Conservation (phyloP, 92 coral and sea anemone species). For the Palythoa grandis region DNA sequence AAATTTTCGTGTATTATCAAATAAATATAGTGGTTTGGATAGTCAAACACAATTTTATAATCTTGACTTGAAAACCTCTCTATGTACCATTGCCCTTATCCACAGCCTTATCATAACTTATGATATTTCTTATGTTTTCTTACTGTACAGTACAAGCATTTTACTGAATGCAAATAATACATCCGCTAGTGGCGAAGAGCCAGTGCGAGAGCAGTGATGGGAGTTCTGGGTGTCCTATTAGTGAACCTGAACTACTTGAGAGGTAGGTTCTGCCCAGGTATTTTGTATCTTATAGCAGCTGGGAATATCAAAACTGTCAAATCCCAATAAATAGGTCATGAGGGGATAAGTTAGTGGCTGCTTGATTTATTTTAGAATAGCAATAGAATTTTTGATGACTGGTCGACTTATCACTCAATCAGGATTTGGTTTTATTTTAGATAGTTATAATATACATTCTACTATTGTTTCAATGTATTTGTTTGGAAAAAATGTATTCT, state of each 20-base stretch:
- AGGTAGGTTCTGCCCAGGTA: neutral
- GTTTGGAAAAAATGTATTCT: neutral
- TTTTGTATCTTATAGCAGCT: neutral
- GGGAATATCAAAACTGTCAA: slow-evolving; percentile 1
- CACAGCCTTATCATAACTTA: too few relatives aligned
- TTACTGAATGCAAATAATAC: slow-evolving; percentile 10
- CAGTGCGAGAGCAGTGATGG: neutral
- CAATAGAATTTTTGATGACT: neutral
- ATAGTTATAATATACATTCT: neutral
- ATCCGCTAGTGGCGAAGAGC: slow-evolving; percentile 18
- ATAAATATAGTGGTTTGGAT: too few relatives aligned
- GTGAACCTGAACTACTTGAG: slow-evolving; percentile 23
- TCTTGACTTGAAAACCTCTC: too few relatives aligned
- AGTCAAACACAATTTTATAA: too few relatives aligned
- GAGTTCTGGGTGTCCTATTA: slow-evolving; percentile 4
- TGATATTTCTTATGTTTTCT: neutral
- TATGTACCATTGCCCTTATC: neutral
- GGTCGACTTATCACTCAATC: neutral
- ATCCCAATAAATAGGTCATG: neutral
- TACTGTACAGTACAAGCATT: slow-evolving; percentile 9
- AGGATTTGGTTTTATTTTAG: neutral
- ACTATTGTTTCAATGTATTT: neutral
- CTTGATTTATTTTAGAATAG: neutral
- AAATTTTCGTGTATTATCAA: neutral
- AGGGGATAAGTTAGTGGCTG: neutral